Evolutionary conservation across 23 tunicate genomes (phyloP), one percentile per base, ranked within the genome.

Genomic region (Aplidium turbinatum): DNA sequence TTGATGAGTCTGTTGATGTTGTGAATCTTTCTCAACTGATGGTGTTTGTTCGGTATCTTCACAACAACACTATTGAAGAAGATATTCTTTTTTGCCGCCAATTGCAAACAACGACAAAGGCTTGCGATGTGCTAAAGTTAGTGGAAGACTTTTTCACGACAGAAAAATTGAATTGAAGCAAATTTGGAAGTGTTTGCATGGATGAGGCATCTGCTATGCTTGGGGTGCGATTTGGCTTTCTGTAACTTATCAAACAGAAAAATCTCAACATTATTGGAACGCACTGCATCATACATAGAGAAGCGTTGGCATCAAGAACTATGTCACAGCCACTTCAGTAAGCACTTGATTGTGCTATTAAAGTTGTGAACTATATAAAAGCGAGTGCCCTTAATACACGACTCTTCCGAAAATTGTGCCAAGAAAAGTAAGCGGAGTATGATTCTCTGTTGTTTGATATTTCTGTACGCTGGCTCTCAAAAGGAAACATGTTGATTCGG

Each of bases 91-190:
- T 77, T 63, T 77, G 82, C 58, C 82, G 75, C 58, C 58, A 75
- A 77, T 77, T 77, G 34, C 75, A 77, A 77, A 77, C 57, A 77
- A 77, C 82, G 25, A 77, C 82, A 25, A 77, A 77, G 82, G 82
- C 82, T 65, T 6, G 26, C 24, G 27, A 65, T 65, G 72, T 65
- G 72, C 61, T 54, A 54, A 65, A 36, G 72, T 50, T 38, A 3
- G 27, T 38, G 1, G 50, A 35, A 65, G 72, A 65, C 72, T 38
- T 65, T 65, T 65, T 65, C 38, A 28, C 23, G 27, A 50, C 20
- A 65, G 72, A 50, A 70, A 47, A 33, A 62, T 22, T 67, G 29
- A 31, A 70, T 28, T 70, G 76, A 58, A 26, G 24, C 28, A 70
- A 48, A 70, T 34, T 70, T 70, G 76, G 39, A 33, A 47, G 60